phyloP scores from a whole-genome alignment of 2,888 invertebrate genomes.

The Metalampra italica region DNA sequence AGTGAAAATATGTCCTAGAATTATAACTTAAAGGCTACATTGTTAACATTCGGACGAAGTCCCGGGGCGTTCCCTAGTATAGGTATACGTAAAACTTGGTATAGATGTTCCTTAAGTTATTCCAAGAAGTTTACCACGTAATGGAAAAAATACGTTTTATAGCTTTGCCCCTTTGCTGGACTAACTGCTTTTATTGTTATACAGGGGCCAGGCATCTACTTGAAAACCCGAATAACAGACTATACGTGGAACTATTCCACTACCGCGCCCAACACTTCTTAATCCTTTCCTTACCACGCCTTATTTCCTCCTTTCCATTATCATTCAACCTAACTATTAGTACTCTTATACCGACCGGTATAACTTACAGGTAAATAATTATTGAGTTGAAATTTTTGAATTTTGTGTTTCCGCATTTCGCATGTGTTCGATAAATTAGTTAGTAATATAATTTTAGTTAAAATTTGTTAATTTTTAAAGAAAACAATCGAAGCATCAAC shows the following conservation, averaged over 20 bases:
- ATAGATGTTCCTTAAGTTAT: too few relatives aligned
- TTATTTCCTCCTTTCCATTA: conserved; percentile 3
- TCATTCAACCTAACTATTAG: not conserved
- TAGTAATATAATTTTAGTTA: too few relatives aligned
- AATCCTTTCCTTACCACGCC: conserved; percentile 15
- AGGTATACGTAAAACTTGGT: too few relatives aligned
- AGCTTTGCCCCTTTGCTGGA: not conserved
- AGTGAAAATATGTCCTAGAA: too few relatives aligned
- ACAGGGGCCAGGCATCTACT: conserved; percentile 12
- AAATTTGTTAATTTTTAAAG: too few relatives aligned
- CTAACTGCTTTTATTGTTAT: not conserved
- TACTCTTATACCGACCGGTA: not conserved
- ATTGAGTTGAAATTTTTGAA: too few relatives aligned
- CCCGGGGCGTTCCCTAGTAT: too few relatives aligned
- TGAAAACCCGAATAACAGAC: conserved; percentile 22
- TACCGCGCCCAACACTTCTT: conserved; percentile 25
- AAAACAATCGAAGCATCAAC: conserved; percentile 25
- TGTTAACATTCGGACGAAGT: too few relatives aligned
- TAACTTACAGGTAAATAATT: too few relatives aligned
- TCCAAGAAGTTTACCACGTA: not conserved
- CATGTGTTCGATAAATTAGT: too few relatives aligned
- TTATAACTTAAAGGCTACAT: too few relatives aligned
- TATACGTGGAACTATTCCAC: conserved; percentile 41
- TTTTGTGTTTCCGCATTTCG: too few relatives aligned
- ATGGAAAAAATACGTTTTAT: not conserved